phyloP scores from a whole-genome alignment of 2,113 vertebrate genomes.

The Zootoca vivipara region DNA sequence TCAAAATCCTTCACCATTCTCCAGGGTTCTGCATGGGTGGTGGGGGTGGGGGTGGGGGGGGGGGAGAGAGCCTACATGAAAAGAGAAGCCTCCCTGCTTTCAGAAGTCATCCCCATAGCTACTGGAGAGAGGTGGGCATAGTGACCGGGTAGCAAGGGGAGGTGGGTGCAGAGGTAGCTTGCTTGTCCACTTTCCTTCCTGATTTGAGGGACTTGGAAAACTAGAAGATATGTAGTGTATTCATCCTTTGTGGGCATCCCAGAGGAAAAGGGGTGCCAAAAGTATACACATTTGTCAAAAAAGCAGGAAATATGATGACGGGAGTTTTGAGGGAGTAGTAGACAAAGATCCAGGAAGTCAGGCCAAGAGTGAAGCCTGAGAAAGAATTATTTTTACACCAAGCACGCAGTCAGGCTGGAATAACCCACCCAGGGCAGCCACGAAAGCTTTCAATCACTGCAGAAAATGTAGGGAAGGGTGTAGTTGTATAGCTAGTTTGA shows the following conservation, averaged over 20 bases:
- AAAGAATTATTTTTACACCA: neutral
- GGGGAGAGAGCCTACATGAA: no score
- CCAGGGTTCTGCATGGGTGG: no score
- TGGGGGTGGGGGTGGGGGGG: no score
- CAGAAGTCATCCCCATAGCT: neutral
- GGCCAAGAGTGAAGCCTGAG: constrained; percentile 2
- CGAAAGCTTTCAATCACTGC: neutral
- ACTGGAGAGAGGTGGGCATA: neutral
- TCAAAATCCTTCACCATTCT: no score
- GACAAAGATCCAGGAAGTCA: neutral
- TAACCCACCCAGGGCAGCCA: constrained; percentile 22
- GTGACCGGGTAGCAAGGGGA: neutral
- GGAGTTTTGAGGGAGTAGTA: neutral
- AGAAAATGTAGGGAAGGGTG: constrained; percentile 4
- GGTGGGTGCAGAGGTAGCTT: neutral
- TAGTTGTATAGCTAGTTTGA: neutral
- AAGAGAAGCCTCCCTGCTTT: neutral
- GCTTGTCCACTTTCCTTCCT: neutral
- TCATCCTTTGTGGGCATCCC: neutral
- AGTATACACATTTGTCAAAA: neutral
- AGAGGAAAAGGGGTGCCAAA: neutral
- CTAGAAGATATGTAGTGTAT: neutral
- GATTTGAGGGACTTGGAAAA: neutral
- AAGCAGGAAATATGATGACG: neutral
- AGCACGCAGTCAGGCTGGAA: constrained; percentile 14